Conservation (phyloP, 2,888 invertebrate species). For the Crossocerus cetratus region DNA sequence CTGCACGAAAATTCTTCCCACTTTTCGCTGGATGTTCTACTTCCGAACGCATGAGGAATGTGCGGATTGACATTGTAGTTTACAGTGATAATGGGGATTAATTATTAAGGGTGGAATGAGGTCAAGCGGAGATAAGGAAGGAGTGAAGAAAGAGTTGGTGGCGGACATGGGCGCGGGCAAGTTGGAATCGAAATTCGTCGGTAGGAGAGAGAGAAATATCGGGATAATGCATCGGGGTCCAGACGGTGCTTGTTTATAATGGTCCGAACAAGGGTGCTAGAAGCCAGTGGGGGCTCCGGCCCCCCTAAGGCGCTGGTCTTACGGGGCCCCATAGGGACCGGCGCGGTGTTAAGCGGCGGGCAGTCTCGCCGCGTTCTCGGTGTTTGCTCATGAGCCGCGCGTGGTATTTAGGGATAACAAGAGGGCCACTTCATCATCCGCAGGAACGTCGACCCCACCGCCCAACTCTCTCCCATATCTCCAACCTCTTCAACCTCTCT, state of each 20-base stretch:
- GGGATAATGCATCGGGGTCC: conserved; percentile 71
- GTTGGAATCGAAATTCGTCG: conserved; percentile 8
- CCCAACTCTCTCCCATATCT: conserved; percentile 41
- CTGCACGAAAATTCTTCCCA: not conserved
- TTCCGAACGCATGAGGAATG: not conserved
- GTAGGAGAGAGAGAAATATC: conserved; percentile 46
- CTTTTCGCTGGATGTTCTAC: not conserved
- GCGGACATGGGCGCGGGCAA: conserved; percentile 1
- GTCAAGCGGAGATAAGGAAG: not conserved
- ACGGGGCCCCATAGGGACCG: conserved; percentile 65
- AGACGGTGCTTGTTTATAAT: conserved; percentile 75
- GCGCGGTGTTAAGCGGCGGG: conserved; percentile 70
- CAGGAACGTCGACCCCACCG: conserved; percentile 63
- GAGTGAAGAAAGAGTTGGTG: not conserved
- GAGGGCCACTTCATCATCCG: conserved; percentile 75
- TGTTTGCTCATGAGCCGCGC: conserved; percentile 75
- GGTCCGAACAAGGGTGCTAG: conserved; percentile 76
- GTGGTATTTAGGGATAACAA: conserved; percentile 76
- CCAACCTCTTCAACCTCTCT: not conserved
- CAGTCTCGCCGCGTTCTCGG: conserved; percentile 68
- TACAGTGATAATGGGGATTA: not conserved
- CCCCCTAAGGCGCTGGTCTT: conserved; percentile 73
- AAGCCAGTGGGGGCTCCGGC: conserved; percentile 73
- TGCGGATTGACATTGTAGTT: not conserved
- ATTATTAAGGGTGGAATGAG: not conserved